phyloP scores from a whole-genome alignment of 2,797 vertebrate species.

The Xerus rutilus region DNA sequence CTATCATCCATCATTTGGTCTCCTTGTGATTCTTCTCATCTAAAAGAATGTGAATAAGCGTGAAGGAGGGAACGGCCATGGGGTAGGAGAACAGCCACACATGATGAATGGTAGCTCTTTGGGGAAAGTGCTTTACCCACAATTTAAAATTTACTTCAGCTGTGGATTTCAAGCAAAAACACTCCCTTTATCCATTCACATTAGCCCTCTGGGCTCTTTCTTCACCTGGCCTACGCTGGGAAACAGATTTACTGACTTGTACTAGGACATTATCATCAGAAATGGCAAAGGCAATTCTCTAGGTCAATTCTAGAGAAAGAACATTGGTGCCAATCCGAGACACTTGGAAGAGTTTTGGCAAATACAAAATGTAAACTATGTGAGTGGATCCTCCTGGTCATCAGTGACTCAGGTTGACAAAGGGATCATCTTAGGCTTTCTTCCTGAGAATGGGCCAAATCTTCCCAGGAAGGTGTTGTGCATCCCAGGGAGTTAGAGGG shows the following conservation, averaged over 20 bases:
- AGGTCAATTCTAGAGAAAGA: not conserved
- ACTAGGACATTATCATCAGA: not conserved
- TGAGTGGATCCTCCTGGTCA: fast-evolving
- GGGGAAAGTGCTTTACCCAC: constrained; percentile 46
- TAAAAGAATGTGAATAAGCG: not conserved
- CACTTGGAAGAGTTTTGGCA: not conserved
- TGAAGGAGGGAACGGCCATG: not conserved
- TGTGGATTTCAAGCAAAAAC: not conserved
- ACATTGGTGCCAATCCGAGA: not conserved
- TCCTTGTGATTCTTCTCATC: not conserved
- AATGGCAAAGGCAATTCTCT: not conserved
- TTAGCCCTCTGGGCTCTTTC: not conserved
- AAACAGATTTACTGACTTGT: not conserved
- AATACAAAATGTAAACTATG: not conserved
- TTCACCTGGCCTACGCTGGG: not conserved
- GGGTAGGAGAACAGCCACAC: too few species aligned
- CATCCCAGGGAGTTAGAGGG: not conserved
- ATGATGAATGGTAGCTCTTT: constrained; percentile 1
- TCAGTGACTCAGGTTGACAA: not conserved
- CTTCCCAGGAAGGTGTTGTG: not conserved
- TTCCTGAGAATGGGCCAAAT: fast-evolving
- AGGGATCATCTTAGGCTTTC: not conserved
- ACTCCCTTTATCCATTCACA: fast-evolving
- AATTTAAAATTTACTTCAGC: not conserved
- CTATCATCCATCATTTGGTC: not conserved